phyloP scores from a whole-genome alignment of 2,113 vertebrate genomes.

The Jacana jacana region DNA sequence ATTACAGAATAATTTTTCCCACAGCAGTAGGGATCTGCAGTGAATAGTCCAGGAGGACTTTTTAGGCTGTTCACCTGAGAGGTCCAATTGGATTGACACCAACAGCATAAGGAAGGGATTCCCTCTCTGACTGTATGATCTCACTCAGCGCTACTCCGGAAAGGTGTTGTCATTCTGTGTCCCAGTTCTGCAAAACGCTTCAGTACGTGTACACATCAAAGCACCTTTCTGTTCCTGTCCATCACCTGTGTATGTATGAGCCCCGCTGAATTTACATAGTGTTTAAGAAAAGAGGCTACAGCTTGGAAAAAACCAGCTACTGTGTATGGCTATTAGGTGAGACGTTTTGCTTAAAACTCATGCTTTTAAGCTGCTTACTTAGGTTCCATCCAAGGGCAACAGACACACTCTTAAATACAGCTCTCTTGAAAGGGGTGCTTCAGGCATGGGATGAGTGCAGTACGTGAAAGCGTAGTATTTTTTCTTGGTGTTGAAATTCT shows the following conservation, averaged over 20 bases:
- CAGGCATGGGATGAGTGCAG: background rate
- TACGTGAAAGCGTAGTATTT: background rate
- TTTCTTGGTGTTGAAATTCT: background rate
- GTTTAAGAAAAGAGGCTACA: background rate
- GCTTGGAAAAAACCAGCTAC: background rate
- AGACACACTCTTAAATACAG: background rate
- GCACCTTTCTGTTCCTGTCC: background rate
- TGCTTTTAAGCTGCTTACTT: background rate
- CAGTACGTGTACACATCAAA: background rate
- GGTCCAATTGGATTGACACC: background rate
- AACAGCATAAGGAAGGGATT: slow-evolving; percentile 16
- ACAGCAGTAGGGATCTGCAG: background rate
- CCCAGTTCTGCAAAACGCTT: slow-evolving; percentile 10
- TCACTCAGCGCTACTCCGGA: slow-evolving; percentile 26
- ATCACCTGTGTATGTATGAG: background rate
- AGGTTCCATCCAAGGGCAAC: background rate
- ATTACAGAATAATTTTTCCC: background rate
- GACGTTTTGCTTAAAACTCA: background rate
- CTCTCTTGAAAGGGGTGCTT: background rate
- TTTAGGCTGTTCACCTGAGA: background rate
- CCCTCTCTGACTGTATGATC: background rate
- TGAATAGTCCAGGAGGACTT: background rate
- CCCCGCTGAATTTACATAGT: background rate
- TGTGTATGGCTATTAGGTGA: background rate
- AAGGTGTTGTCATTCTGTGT: slow-evolving; percentile 15